phyloP scores from a whole-genome alignment of 2,113 vertebrate genomes.

The Axis porcinus region DNA sequence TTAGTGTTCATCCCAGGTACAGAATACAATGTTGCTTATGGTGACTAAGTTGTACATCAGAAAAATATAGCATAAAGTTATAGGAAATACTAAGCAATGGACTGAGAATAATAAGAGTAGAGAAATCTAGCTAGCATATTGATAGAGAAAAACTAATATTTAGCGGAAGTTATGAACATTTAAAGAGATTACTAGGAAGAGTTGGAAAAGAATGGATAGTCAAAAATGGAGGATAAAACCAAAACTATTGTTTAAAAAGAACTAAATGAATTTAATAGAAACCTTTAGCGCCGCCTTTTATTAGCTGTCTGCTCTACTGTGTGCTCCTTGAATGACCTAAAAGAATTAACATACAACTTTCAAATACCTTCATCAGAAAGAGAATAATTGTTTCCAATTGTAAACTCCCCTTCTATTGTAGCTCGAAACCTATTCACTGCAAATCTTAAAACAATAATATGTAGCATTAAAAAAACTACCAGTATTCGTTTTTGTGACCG shows the following conservation, averaged over 20 bases:
- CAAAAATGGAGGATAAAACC: neutral
- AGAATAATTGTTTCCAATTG: neutral
- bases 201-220: neutral
- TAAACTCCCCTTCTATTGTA: neutral
- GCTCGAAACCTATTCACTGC: neutral
- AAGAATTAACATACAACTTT: neutral
- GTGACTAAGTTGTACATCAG: neutral
- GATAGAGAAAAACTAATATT: neutral
- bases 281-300: neutral
- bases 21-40: neutral
- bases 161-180: rapidly evolving
- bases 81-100: neutral
- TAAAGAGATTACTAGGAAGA: neutral
- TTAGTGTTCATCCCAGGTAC: neutral
- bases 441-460: neutral
- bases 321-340: neutral
- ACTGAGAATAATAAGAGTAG: neutral
- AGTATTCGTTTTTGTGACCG: neutral
- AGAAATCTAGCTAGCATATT: neutral
- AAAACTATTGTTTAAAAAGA: neutral
- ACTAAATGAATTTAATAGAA: neutral
- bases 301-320: neutral
- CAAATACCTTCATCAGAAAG: neutral
- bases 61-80: neutral
- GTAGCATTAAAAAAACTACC: neutral